Evolutionary conservation across 2,113 vertebrate species (phyloP).

Genomic region (Periophthalmodon schlosseri): DNA sequence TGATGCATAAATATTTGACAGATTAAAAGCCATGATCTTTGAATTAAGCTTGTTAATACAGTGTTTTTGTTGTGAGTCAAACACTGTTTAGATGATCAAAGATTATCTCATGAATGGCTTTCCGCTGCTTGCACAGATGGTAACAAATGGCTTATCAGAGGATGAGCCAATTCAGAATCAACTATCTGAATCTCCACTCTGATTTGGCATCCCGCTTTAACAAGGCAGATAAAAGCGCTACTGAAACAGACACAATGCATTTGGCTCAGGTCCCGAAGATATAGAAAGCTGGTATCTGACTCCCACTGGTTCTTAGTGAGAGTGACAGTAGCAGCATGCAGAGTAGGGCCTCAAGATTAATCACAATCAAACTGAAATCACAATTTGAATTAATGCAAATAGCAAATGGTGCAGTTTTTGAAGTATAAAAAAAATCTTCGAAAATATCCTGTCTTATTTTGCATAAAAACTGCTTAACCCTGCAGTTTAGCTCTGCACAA

Average conservation of each 20-base stretch:
- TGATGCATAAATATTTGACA: background rate
- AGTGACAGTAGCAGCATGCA: constrained; percentile 22
- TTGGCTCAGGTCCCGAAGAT: constrained; percentile 18
- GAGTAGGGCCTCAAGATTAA: background rate
- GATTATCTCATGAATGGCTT: constrained; percentile 15
- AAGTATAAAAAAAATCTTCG: too few relatives aligned
- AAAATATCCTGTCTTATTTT: too few relatives aligned
- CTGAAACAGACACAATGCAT: constrained; percentile 20
- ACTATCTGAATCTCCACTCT: constrained; percentile 9
- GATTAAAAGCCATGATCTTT: background rate
- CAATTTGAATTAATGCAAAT: too few relatives aligned
- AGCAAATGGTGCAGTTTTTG: too few relatives aligned
- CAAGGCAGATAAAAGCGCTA: constrained; percentile 16
- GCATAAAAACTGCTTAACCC: too few relatives aligned
- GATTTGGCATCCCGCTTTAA: constrained; percentile 19
- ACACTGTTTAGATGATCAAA: constrained; percentile 8
- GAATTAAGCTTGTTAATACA: background rate
- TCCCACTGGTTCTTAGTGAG: background rate
- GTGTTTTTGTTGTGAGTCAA: constrained; percentile 5
- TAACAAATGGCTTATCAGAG: constrained; percentile 9
- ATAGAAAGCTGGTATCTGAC: background rate
- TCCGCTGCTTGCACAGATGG: background rate
- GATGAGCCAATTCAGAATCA: constrained; percentile 21
- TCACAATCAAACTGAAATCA: too few relatives aligned
- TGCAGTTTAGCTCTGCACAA: too few relatives aligned